Conservation (phyloP, 2,113 vertebrate genomes). For the Anarrhichthys ocellatus region DNA sequence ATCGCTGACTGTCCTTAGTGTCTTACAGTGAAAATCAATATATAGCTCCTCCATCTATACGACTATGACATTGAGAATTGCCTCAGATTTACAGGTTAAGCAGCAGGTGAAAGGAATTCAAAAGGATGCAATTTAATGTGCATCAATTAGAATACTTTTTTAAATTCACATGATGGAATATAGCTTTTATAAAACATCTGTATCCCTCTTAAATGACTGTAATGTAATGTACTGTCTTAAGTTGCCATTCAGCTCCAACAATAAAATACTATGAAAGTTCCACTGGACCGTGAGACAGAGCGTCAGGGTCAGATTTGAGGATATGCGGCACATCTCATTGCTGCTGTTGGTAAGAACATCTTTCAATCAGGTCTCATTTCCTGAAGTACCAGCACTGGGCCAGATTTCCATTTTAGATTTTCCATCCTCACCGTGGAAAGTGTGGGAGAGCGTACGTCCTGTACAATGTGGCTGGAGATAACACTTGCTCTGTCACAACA, state of each 20-base stretch:
- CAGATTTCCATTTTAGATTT: conserved; percentile 73
- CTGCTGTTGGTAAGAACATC: conserved; percentile 40
- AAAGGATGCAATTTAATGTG: not conserved
- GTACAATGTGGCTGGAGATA: conserved; percentile 65
- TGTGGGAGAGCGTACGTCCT: conserved; percentile 58
- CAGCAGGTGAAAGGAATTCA: not conserved
- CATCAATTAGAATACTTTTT: not conserved
- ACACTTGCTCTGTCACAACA: conserved; percentile 73
- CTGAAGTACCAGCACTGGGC: conserved; percentile 43
- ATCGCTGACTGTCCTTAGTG: not conserved
- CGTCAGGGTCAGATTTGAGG: conserved; percentile 45
- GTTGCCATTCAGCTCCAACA: conserved; percentile 1
- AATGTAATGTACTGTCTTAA: not conserved
- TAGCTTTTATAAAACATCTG: conserved; percentile 17
- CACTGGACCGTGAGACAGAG: conserved; percentile 44
- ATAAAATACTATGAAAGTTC: conserved; percentile 42
- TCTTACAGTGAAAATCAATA: not conserved
- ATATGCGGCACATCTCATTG: conserved; percentile 31
- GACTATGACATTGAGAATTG: not conserved
- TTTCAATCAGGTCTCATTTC: conserved; percentile 64
- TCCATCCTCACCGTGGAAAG: conserved; percentile 64
- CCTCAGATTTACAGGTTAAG: not conserved
- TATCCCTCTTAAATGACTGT: not conserved
- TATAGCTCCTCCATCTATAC: not conserved
- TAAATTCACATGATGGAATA: not conserved